Conservation (phyloP, 2,113 vertebrate genomes). For the Nyctibius bracteatus region DNA sequence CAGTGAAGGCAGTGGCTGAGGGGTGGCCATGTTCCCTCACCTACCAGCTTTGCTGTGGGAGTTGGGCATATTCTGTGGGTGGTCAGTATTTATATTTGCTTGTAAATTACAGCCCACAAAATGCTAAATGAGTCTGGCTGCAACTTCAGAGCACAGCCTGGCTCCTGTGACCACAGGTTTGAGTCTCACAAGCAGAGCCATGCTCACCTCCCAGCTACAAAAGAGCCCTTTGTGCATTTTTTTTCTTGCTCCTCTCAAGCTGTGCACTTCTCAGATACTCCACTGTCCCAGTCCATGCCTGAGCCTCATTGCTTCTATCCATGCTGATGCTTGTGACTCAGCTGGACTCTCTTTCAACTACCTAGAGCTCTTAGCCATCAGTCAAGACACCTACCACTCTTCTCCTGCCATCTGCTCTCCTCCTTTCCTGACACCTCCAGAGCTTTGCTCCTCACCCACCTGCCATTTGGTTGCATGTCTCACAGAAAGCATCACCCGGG, state of each 20-base stretch:
- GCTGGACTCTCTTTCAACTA: not conserved
- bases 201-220: not conserved
- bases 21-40: not conserved
- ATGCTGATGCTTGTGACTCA: not conserved
- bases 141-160: constrained; percentile 19
- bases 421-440: not conserved
- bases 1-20: not conserved
- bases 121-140: constrained; percentile 30
- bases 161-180: not conserved
- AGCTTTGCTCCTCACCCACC: constrained; percentile 24
- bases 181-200: not conserved
- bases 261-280: not conserved
- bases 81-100: constrained; percentile 25
- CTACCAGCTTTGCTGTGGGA: not conserved
- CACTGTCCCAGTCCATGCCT: not conserved
- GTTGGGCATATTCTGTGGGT: not conserved
- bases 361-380: not conserved
- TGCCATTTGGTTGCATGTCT: not conserved
- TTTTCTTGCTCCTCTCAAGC: not conserved
- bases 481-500: not conserved
- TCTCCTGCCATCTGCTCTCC: not conserved
- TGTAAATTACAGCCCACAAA: constrained; percentile 20
- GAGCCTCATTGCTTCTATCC: not conserved
- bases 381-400: not conserved
- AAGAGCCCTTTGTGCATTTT: constrained; percentile 10